Percentiles rank a stretch among this genome's conserved stretches.
phyloP scores from a whole-genome alignment of 2,888 invertebrate species.

The Falcaria lacertinaria region DNA sequence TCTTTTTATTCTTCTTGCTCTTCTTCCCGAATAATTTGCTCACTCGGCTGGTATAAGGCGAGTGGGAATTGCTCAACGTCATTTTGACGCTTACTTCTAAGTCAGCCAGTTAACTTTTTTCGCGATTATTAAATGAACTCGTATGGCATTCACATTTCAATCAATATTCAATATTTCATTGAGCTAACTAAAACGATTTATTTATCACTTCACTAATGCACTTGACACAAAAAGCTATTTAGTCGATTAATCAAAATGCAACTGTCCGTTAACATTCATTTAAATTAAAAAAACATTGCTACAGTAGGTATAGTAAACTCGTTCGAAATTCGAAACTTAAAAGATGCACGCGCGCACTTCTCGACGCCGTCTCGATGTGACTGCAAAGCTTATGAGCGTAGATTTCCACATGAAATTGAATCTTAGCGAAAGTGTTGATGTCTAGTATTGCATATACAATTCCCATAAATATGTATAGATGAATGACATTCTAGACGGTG shows the following conservation, averaged over 20 bases:
- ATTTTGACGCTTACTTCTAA: constrained; percentile 29
- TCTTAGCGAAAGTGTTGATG: constrained; percentile 57
- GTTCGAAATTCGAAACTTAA: constrained; percentile 25
- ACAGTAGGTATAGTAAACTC: constrained; percentile 9
- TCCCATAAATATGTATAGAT: constrained; percentile 31
- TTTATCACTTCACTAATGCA: neutral
- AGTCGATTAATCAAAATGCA: neutral
- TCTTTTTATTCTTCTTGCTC: constrained; percentile 59
- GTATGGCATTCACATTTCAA: neutral
- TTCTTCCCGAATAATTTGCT: constrained; percentile 68
- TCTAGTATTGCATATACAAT: constrained; percentile 17
- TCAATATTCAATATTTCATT: neutral
- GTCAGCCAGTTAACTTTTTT: constrained; percentile 5
- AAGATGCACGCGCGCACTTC: constrained; percentile 43
- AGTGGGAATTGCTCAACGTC: constrained; percentile 55
- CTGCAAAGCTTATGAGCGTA: constrained; percentile 57
- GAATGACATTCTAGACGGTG: constrained; percentile 32
- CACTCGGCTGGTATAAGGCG: constrained; percentile 54
- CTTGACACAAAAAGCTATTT: neutral
- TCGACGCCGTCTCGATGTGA: constrained; percentile 31
- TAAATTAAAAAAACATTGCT: neutral
- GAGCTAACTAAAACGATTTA: neutral
- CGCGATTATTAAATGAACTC: neutral
- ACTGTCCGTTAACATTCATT: neutral
- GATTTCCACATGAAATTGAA: constrained; percentile 47